phyloP scores from a whole-genome alignment of 2,113 vertebrate species.

The Carollia perspicillata region DNA sequence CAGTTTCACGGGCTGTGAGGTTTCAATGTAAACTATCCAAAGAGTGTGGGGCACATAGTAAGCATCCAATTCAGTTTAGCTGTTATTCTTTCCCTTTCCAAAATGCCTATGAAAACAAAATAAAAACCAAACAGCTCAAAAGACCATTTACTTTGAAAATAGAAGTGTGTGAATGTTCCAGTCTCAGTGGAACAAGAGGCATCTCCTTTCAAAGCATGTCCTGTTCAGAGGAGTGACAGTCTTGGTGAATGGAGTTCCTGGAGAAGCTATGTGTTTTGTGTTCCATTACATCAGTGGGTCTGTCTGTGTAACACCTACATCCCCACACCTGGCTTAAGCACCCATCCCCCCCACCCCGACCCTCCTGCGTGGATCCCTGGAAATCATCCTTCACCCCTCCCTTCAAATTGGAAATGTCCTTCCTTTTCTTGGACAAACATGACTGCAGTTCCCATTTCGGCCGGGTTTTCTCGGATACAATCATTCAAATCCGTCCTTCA shows the following conservation, averaged over 20 bases:
- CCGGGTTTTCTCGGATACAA: background rate
- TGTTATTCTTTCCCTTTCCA: background rate
- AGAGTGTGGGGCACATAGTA: background rate
- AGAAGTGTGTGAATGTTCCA: background rate
- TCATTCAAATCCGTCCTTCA: background rate
- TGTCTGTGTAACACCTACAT: background rate
- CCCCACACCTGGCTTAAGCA: background rate
- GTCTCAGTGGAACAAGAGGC: background rate
- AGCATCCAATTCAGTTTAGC: background rate
- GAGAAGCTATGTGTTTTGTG: background rate
- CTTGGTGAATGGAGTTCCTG: background rate
- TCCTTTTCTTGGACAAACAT: background rate
- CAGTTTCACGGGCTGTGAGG: background rate
- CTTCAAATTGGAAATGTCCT: background rate
- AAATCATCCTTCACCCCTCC: background rate
- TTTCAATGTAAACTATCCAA: background rate
- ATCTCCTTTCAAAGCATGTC: background rate
- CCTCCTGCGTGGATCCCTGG: background rate
- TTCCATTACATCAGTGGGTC: accelerated
- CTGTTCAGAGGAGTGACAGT: background rate
- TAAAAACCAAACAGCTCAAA: background rate
- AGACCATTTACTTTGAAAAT: background rate
- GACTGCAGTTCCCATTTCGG: background rate
- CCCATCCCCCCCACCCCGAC: too few species aligned
- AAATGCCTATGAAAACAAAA: background rate